Evolutionary conservation across 2,888 invertebrate species (phyloP).

Genomic region (Cetonia aurata): DNA sequence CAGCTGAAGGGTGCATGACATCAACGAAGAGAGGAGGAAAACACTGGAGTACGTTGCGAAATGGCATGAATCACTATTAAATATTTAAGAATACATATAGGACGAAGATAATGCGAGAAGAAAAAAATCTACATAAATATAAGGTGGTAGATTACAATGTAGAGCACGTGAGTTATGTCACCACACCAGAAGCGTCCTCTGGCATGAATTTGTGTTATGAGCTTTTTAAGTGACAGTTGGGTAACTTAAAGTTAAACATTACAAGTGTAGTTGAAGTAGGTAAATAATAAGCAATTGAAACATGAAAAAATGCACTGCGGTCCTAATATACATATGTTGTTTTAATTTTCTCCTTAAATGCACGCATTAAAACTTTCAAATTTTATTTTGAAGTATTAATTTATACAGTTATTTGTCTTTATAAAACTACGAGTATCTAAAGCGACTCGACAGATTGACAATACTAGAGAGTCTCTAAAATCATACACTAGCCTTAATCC

Average conservation of each 20-base stretch:
- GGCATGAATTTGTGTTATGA: slow-evolving; percentile 22
- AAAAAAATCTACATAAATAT: slow-evolving; percentile 24
- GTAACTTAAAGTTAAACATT: not conserved
- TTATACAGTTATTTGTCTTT: too few species aligned
- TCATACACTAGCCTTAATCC: too few species aligned
- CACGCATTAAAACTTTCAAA: too few species aligned
- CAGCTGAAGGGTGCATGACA: not conserved
- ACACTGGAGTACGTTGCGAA: not conserved
- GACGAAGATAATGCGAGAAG: slow-evolving; percentile 13
- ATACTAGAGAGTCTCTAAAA: too few species aligned
- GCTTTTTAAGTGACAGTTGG: not conserved
- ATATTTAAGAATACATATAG: slow-evolving; percentile 26
- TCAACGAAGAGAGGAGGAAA: not conserved
- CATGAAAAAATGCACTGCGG: too few species aligned
- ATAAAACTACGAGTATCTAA: too few species aligned
- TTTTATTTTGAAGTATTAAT: too few species aligned
- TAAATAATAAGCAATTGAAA: not conserved
- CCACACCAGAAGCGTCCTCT: slow-evolving; percentile 1
- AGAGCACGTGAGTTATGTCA: not conserved
- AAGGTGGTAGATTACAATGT: not conserved
- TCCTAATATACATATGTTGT: too few species aligned
- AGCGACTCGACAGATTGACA: too few species aligned
- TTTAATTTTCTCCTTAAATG: too few species aligned
- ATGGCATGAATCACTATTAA: slow-evolving; percentile 36
- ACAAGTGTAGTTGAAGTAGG: not conserved